phyloP scores from a whole-genome alignment of 2,888 invertebrate genomes.

The Megalurothrips usitatus region DNA sequence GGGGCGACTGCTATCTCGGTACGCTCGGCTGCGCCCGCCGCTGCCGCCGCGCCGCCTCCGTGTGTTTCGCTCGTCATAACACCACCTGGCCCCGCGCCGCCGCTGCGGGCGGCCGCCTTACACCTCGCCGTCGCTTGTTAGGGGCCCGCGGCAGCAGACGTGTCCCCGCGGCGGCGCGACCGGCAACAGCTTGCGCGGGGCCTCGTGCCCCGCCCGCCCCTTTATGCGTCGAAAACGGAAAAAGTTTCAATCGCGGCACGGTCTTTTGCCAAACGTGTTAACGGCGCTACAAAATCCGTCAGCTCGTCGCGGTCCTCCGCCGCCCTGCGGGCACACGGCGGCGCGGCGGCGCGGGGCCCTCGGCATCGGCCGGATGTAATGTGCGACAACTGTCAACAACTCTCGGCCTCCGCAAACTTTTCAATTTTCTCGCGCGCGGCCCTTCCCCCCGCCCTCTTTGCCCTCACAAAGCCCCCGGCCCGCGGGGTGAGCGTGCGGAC shows the following conservation, averaged over 20 bases:
- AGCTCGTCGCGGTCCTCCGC: neutral
- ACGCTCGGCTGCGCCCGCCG: no score
- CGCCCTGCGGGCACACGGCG: neutral
- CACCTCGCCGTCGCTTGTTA: no score
- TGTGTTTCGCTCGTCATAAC: no score
- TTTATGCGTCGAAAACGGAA: neutral
- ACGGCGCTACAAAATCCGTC: conserved; percentile 2
- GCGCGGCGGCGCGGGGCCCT: neutral
- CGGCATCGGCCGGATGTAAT: neutral
- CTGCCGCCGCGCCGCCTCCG: no score
- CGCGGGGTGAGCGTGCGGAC: neutral
- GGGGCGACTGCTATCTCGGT: no score
- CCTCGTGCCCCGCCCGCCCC: neutral
- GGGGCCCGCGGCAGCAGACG: no score
- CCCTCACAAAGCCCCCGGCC: neutral
- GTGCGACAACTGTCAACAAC: conserved; percentile 22
- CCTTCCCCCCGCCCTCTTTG: neutral
- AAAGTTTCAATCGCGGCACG: conserved; percentile 11
- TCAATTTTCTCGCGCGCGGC: neutral
- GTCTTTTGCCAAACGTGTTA: neutral
- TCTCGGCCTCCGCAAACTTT: neutral
- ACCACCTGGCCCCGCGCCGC: no score
- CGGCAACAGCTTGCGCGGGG: neutral
- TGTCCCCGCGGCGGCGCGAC: no score
- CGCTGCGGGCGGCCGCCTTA: no score